Base-by-base conservation (phyloP, 2,113 vertebrate genomes). In the Notothenia coriiceps region DNA sequence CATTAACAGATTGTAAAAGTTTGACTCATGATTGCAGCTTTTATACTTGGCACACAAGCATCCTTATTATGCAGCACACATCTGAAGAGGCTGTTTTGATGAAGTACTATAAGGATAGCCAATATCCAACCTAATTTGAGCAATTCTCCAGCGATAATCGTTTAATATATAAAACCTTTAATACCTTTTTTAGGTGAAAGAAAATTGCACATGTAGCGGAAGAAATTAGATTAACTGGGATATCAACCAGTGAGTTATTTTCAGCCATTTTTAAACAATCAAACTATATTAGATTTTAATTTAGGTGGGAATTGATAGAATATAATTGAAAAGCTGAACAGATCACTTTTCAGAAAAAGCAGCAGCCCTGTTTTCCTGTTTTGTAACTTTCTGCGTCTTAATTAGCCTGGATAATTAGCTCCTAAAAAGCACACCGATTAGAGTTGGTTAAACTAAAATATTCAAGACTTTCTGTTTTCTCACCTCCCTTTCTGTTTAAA, bases 1-100 rank as follows among this genome's bases (percentile, higher is more conserved):
- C 61, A 63, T 90, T 87, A 91, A 89, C 92, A 92, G 80, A 87
- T 89, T 82, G 85, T 92, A 86, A 93, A 88, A 74, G 87, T 86
- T 89, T 86, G 61, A 79, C 57, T 91, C 73, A 54, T n/a, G 85
- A 92, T 87, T 69, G 79, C 50, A 63, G 86, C 15, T 81, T 81
- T 86, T 74, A 56, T 74, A 57, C 57, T 76, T n/a, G 2, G 75
- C 56, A 47, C 73, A 68, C 70, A 74, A 71, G 66, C 69, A 44
- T 70, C 17, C n/a, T 15, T 33, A 74, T 50, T 29, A 29, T 29
- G 49, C 35, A 50, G 57, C 64, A 64, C 57, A 74, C 76, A 65
- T 63, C 74, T 61, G 4, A 62, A 73, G 70, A 74, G 65, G 33
- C 76, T 47, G 56, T 49, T 68, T 68, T 11, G 2, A 11, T 18